Percentiles rank a stretch among this genome's conserved stretches.
Evolutionary conservation across 2,888 invertebrate species (phyloP).

Genomic region (Drosophila diplacantha): DNA sequence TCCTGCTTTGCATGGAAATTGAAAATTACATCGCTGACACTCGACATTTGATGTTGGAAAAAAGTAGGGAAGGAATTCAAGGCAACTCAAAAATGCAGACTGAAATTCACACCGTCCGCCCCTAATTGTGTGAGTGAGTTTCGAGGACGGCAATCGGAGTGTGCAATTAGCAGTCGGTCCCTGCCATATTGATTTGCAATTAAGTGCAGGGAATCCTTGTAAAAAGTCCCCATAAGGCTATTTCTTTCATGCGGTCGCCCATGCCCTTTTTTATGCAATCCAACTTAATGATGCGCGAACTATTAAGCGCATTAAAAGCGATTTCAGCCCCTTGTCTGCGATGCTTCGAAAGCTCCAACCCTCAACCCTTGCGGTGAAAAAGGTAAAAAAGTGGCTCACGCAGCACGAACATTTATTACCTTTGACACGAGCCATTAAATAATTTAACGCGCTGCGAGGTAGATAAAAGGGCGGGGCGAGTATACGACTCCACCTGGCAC

Average conservation of each 20-base stretch:
- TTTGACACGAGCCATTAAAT: conserved; percentile 69
- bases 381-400: conserved; percentile 35
- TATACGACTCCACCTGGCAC: conserved; percentile 41
- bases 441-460: conserved; percentile 45
- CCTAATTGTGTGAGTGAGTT: conserved; percentile 9
- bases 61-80: conserved; percentile 12
- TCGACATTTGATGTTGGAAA: conserved; percentile 13
- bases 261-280: conserved; percentile 43
- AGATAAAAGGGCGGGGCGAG: conserved; percentile 18
- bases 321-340: conserved; percentile 28
- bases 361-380: conserved; percentile 34
- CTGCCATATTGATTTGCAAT: conserved; percentile 65
- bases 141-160: conserved; percentile 29
- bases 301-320: conserved; percentile 65
- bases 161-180: conserved; percentile 55
- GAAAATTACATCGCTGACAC: conserved; percentile 40
- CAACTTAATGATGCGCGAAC: conserved; percentile 69
- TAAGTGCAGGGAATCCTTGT: conserved; percentile 43
- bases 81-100: conserved; percentile 20
- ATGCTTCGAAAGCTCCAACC: not conserved
- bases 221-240: conserved; percentile 40
- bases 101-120: conserved; percentile 35
- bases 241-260: conserved; percentile 19
- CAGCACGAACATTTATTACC: conserved; percentile 60
- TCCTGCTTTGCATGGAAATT: conserved; percentile 46